These are phyloP conservation scores for Cynoglossus semilaevis DNA, from an alignment of 2,113 vertebrate genomes.

Conservation along the genomic window DNA sequence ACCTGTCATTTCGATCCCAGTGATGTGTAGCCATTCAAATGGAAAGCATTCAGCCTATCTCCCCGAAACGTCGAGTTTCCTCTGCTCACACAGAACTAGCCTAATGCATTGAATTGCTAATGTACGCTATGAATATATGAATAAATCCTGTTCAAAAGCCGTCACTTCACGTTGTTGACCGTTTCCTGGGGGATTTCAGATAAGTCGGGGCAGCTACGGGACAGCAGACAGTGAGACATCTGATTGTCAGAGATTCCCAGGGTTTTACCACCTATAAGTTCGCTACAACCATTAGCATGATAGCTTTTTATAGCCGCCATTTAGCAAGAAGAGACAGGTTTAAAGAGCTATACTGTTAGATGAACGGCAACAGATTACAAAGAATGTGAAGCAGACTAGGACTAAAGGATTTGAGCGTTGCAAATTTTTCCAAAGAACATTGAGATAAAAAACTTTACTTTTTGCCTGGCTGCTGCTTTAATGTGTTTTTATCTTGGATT, in stretches of 20 bases:
- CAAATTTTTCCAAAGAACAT: not conserved
- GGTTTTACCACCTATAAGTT: not conserved
- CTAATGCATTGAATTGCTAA: slow-evolving; percentile 56
- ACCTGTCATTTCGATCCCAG: slow-evolving; percentile 33
- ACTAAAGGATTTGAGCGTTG: not conserved
- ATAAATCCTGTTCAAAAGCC: slow-evolving; percentile 56
- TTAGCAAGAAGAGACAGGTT: too few relatives aligned
- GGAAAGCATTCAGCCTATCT: slow-evolving; percentile 40
- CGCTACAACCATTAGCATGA: not conserved
- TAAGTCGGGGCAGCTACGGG: slow-evolving; percentile 15
- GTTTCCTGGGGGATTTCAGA: slow-evolving; percentile 34
- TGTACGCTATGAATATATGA: slow-evolving; percentile 63
- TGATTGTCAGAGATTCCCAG: slow-evolving; percentile 19
- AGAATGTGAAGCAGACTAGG: not conserved
- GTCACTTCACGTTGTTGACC: slow-evolving; percentile 33
- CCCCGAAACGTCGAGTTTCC: slow-evolving; percentile 40
- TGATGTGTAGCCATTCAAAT: slow-evolving; percentile 57
- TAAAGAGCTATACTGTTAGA: too few relatives aligned
- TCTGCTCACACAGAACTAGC: slow-evolving; percentile 26
- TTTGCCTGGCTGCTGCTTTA: not conserved
- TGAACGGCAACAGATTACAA: not conserved
- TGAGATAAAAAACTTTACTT: not conserved
- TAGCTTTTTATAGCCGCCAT: too few relatives aligned
- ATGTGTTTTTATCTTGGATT: not conserved
- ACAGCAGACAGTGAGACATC: slow-evolving; percentile 33